phyloP scores from a whole-genome alignment of 2,888 invertebrate species.

The Eumerus sabulonum region DNA sequence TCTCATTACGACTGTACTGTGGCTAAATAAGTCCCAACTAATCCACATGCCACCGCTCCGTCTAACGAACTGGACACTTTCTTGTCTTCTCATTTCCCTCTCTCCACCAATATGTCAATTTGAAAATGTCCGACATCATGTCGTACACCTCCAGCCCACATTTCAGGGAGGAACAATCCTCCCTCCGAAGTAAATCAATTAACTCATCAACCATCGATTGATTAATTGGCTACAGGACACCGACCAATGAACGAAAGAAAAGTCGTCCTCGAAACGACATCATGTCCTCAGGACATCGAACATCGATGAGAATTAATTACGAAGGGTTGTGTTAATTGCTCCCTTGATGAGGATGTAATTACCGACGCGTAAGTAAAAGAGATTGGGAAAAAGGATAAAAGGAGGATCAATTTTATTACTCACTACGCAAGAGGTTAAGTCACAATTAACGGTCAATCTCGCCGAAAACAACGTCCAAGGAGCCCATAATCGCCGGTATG shows the following conservation, averaged over 20 bases:
- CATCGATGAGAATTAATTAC: conserved; percentile 32
- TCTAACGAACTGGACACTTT: no score
- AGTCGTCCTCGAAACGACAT: no score
- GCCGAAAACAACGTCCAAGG: conserved; percentile 83
- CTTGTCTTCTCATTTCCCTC: background rate
- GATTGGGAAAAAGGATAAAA: conserved; percentile 1
- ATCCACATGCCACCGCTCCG: no score
- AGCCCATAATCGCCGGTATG: conserved; percentile 88
- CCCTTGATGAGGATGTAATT: conserved; percentile 47
- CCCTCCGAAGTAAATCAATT: conserved; percentile 46
- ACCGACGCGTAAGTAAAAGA: conserved; percentile 13
- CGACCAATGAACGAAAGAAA: no score
- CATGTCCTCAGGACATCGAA: no score
- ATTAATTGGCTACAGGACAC: conserved; percentile 43
- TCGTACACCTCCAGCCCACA: conserved; percentile 8
- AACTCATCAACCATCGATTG: conserved; percentile 49
- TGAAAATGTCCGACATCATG: conserved; percentile 55
- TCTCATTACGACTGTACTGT: no score
- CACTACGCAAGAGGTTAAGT: background rate
- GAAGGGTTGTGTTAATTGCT: conserved; percentile 40
- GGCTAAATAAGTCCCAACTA: no score
- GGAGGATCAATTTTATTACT: conserved; percentile 27
- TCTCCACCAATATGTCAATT: conserved; percentile 44
- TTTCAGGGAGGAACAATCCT: background rate
- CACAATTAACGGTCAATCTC: conserved; percentile 81